Evolutionary conservation across 2,888 invertebrate genomes (phyloP).

Genomic region (Trichogramma evanescens): DNA sequence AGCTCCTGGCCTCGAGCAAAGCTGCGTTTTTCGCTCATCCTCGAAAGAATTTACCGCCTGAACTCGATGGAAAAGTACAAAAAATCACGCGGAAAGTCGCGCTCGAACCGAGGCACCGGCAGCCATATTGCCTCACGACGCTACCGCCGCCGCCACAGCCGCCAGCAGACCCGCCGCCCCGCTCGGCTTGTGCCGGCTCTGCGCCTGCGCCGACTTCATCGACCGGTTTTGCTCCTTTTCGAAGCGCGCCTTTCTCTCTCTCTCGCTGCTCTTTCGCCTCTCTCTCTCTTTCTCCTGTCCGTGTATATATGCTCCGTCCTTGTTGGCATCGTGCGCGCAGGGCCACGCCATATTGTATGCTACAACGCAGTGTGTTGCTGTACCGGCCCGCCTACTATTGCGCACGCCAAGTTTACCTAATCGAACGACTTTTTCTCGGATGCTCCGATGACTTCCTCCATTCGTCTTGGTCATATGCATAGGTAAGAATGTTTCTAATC

Average conservation of each 20-base stretch:
- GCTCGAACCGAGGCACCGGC: constrained; percentile 25
- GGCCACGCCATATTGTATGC: background rate
- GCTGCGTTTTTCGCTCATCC: too few species aligned
- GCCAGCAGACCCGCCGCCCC: constrained; percentile 8
- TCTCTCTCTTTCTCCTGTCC: background rate
- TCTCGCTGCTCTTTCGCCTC: background rate
- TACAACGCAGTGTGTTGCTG: too few species aligned
- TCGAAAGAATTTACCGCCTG: too few species aligned
- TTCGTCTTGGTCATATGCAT: background rate
- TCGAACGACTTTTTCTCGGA: constrained; percentile 1
- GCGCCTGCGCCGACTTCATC: constrained; percentile 29
- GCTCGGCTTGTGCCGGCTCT: constrained; percentile 11
- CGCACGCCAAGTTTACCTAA: background rate
- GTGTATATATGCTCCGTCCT: background rate
- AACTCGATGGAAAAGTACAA: too few species aligned
- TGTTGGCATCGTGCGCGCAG: background rate
- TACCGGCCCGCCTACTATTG: too few species aligned
- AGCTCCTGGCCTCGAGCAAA: too few species aligned
- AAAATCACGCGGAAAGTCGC: background rate
- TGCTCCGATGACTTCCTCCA: background rate
- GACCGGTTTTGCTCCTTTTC: constrained; percentile 33
- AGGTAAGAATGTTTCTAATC: background rate
- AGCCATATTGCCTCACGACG: constrained; percentile 27
- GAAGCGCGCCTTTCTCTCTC: background rate
- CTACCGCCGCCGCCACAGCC: constrained; percentile 3